These are phyloP conservation scores for Leiothrix lutea DNA, from an alignment of 2,113 vertebrate genomes.

Conservation along the genomic window DNA sequence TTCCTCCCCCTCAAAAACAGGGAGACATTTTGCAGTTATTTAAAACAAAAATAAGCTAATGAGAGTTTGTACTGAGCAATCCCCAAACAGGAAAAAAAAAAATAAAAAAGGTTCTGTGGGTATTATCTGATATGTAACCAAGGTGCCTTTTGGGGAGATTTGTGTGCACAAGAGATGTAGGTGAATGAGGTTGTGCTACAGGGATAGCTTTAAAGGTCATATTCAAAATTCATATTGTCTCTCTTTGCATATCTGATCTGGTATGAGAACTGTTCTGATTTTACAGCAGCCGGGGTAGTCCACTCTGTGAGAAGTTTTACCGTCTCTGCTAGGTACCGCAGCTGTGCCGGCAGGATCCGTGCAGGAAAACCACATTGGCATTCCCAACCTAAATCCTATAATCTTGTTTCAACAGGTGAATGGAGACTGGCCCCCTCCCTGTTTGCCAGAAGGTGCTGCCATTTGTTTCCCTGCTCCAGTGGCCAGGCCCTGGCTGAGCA, in stretches of 20 bases:
- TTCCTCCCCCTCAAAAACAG: not conserved
- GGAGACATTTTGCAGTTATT: not conserved
- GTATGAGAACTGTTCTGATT: not conserved
- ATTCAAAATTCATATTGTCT: not conserved
- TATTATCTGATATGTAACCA: not conserved
- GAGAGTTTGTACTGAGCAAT: not conserved
- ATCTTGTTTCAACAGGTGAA: not conserved
- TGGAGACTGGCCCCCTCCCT: not conserved
- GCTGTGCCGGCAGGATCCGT: not conserved
- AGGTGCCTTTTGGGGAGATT: not conserved
- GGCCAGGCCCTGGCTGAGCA: not conserved
- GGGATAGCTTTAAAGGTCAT: not conserved
- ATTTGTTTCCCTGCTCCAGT: not conserved
- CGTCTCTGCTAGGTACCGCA: not conserved
- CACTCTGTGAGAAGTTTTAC: not conserved
- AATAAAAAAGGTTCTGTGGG: too few relatives aligned
- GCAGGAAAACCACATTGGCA: not conserved
- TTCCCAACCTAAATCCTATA: not conserved
- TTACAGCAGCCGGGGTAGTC: not conserved
- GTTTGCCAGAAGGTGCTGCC: not conserved
- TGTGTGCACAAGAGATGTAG: not conserved
- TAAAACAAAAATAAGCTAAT: not conserved
- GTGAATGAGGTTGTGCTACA: not conserved
- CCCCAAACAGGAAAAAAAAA: not conserved
- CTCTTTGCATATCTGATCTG: not conserved